A percentile compares a stretch with the other conserved stretches of the same genome.
Evolutionary conservation across 2,888 invertebrate genomes (phyloP).

Genomic region (Brachyopa scutellaris): DNA sequence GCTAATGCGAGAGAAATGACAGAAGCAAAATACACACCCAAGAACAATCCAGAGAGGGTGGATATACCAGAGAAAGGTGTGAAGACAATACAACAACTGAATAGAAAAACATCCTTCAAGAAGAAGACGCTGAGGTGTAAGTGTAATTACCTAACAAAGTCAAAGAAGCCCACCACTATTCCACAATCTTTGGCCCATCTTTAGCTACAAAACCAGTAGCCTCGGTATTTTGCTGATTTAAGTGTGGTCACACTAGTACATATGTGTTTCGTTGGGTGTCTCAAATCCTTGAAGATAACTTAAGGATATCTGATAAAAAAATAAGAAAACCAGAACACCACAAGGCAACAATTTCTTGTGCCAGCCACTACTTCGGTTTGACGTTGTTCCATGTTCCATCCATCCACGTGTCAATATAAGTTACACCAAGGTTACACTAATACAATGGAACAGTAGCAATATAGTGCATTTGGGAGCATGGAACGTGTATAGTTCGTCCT

Average conservation of each 20-base stretch:
- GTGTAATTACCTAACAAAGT: constrained; percentile 63
- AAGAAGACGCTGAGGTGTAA: constrained; percentile 62
- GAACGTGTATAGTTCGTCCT: constrained; percentile 49
- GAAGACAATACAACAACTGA: not conserved
- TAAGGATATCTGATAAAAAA: constrained; percentile 49
- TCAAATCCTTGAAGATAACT: constrained; percentile 65
- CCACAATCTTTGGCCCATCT: constrained; percentile 25
- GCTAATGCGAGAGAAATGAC: constrained; percentile 6
- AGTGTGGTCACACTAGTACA: constrained; percentile 35
- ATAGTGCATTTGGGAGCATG: constrained; percentile 13
- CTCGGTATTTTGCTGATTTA: constrained; percentile 9
- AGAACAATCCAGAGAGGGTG: constrained; percentile 50
- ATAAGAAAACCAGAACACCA: constrained; percentile 20
- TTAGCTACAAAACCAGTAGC: constrained; percentile 22
- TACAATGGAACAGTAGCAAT: constrained; percentile 2
- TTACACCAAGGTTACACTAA: constrained; percentile 62
- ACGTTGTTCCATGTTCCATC: constrained; percentile 40
- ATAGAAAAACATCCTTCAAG: constrained; percentile 3
- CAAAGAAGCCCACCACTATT: constrained; percentile 26
- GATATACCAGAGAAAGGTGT: too few relatives aligned
- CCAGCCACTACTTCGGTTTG: constrained; percentile 40
- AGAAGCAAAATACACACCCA: not conserved
- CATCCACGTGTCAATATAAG: constrained; percentile 62
- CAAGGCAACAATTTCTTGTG: constrained; percentile 30
- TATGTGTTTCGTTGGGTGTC: constrained; percentile 11